Percentiles rank a stretch among this genome's conserved stretches.
These are phyloP conservation scores for Agrotis puta DNA, from an alignment of 2,888 invertebrate genomes.

Conservation along the genomic window DNA sequence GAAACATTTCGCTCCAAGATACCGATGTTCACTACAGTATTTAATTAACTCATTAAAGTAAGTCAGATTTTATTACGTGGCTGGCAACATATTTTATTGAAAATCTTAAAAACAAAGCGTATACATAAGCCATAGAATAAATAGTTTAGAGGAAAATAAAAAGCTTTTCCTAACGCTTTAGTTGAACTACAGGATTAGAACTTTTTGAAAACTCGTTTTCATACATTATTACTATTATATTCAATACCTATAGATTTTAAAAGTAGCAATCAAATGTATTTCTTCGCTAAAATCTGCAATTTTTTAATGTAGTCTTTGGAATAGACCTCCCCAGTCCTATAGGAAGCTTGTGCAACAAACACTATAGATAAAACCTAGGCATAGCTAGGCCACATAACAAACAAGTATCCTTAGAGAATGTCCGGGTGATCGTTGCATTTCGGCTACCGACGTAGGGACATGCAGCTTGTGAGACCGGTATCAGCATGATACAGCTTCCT, in stretches of 20 bases:
- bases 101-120: conserved; percentile 36
- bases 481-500: conserved; percentile 90
- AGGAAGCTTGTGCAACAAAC: conserved; percentile 64
- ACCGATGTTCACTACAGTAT: conserved; percentile 60
- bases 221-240: conserved; percentile 31
- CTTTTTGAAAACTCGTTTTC: conserved; percentile 27
- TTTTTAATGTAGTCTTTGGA: conserved; percentile 53
- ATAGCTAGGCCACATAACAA: conserved; percentile 47
- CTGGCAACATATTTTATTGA: conserved; percentile 35
- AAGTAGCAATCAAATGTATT: conserved; percentile 52
- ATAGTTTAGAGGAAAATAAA: conserved; percentile 54
- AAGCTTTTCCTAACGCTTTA: conserved; percentile 59
- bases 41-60: conserved; percentile 52
- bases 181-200: conserved; percentile 43
- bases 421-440: conserved; percentile 58
- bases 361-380: conserved; percentile 55
- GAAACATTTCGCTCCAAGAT: conserved; percentile 54
- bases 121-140: conserved; percentile 45
- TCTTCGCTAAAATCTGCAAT: conserved; percentile 51
- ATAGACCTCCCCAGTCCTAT: conserved; percentile 58
- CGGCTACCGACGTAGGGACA: conserved; percentile 73
- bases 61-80: conserved; percentile 57
- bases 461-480: conserved; percentile 83
- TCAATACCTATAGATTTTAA: conserved; percentile 51
- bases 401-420: conserved; percentile 65